Evolutionary conservation across 2,888 invertebrate genomes (phyloP), one percentile per base, ranked within the genome.

Genomic region (Drosophila mettleri): DNA sequence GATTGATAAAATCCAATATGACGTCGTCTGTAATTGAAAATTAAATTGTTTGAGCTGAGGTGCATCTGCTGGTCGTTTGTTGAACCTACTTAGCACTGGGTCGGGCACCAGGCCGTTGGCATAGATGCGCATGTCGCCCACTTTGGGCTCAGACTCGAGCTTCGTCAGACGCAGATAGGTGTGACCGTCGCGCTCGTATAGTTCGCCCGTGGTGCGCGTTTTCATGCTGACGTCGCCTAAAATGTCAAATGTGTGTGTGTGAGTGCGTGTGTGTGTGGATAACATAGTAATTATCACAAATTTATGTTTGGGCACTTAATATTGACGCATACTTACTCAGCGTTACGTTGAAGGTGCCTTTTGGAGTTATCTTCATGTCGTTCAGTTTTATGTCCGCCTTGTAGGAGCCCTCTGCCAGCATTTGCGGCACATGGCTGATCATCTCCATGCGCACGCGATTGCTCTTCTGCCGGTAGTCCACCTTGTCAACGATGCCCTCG

Each of bases 61-160:
- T 7, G n/a, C 16, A 9, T 16, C 27, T 45, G 29, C 14, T 33
- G 49, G 31, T 3, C 29, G 46, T 59, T 10, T 36, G 8, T 6
- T 7, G 31, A 60, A 93, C 95, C 94, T 92, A 96, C 96, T 95
- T 60, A 95, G 90, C 39, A 93, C 93, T 2, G 95, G 94, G 80
- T 95, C 94, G 59, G 94, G 93, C 82, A 94, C 93, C 9, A 94
- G 85, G 64, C 95, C 95, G 31, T 93, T 93, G 53, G 95, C 93
- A 83, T 93, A 93, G 24, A 95, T 91, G 64, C 93, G 93, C 94
- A 96, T 93, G 64, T 93, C 93, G 18, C 94, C 94, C 16, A 96
- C 92, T 83, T 95, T 94, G 5, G 95, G 95, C 34, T 93, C 92
- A 92, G 94, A 92, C 86, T 93, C 93, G 85, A 95, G 94, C 16